Base-by-base conservation (phyloP, 2,113 vertebrate genomes). In the Haemorhous mexicanus region DNA sequence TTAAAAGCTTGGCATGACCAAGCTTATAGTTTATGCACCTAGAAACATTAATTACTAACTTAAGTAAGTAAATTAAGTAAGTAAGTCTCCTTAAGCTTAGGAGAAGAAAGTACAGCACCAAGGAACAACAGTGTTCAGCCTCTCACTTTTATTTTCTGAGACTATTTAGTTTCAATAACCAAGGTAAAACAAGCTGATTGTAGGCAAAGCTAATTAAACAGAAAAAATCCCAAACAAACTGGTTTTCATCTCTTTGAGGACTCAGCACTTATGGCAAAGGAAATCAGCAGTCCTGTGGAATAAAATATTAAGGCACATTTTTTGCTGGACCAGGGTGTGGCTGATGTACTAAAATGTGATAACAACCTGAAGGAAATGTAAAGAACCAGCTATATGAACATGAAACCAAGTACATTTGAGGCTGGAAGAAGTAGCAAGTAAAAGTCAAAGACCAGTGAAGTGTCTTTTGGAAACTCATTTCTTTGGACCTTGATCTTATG, bases 151-250 rank as follows among this genome's bases (percentile, higher is more conserved):
- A 30, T 84, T 33, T 77, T 67, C 70, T 81, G 85, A 69, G 27
- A 35, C 8, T 6, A 50, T 90, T 73, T 78, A 13, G 6, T 74
- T 89, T 93, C 39, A 49, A 41, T 70, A 63, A 41, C 33, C 13
- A 70, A 87, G 9, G 20, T 91, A 69, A 82, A 93, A 74, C 13
- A 74, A 87, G 8, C 46, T 74, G 74, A 87, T 84, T 47, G 46
- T 21, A 35, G 12, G 41, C n/a, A 78, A 69, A 91, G 27, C 17
- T 74, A 84, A 70, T 74, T 52, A 33, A 76, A 67, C 67, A 27
- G 28, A 52, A 72, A 79, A 2, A 10, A 4, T 0, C 10, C 14
- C 1, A 39, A 32, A 26, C 28, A 33, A 61, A 49, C 2, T n/a
- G 8, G 2, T 81, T 84, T 73, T 43, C 13, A 11, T 67, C 28